Base-by-base conservation (phyloP, 2,888 invertebrate genomes). In the Diadegma fenestrale region DNA sequence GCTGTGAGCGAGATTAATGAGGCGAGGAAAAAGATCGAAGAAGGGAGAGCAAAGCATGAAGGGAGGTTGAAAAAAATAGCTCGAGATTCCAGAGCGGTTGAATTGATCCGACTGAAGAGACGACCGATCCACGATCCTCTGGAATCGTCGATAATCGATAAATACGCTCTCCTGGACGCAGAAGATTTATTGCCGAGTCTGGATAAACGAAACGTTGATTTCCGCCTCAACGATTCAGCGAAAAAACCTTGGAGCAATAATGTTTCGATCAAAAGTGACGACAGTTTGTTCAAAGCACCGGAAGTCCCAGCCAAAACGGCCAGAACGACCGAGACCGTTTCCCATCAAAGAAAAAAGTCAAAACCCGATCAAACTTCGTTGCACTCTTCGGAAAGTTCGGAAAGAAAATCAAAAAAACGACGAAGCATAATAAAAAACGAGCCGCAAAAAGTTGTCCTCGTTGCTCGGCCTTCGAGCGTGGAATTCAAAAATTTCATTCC, bases 401-500 rank as follows among this genome's bases (percentile, higher is more conserved):
- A 17, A 66, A 82, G 58, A 4, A 17, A 48, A n/a, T 26, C 33
- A 33, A 86, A 69, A 68, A 41, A 63, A 4, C 61, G 78, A 12
- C 86, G 63, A 76, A 87, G 86, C 30, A 88, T 89, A 64, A 86
- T 89, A 3, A 90, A 84, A 80, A 7, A 45, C 0, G 89, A 88
- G 0, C 1, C 33, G 0, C 63, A 61, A 17, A 88, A 81, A 87
- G 84, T 68, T 1, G 82, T 90, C 79, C 90, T 94, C 66, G 82
- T 89, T 61, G 91, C 93, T 17, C 84, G 89, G 22, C 93, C 94
- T 22, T 86, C 85, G 22, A 73, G 86, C 73, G 87, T 94, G 14
- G 84, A 90, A 51, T 94, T 95, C 89, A 84, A 88, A 26, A 94
- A 95, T 88, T 94, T 92, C 85, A 86, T 93, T 85, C 45, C 90